A percentile compares a stretch with the other conserved stretches of the same genome.
These are phyloP conservation scores for Passer montanus DNA, from an alignment of 2,113 vertebrate genomes.

Conservation along the genomic window DNA sequence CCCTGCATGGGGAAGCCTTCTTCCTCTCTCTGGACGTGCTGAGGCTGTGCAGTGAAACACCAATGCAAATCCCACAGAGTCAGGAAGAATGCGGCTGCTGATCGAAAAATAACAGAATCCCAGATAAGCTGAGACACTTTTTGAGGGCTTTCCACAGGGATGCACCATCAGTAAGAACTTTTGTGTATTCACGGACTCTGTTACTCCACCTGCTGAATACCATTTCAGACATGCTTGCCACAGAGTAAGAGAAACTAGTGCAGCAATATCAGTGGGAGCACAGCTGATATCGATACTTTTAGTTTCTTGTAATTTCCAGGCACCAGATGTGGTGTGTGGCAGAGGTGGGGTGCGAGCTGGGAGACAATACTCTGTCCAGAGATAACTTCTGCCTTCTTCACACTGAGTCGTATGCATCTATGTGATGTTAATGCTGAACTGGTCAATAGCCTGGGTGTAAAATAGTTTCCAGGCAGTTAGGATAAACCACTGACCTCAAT, in stretches of 20 bases:
- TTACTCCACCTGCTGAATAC: neutral
- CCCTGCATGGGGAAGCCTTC: neutral
- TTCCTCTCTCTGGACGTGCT: too few species aligned
- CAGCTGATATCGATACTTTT: neutral
- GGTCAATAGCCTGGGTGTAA: neutral
- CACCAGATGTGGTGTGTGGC: neutral
- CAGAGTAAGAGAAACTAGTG: neutral
- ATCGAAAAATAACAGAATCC: neutral
- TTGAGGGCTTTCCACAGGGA: neutral
- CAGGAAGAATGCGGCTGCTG: neutral
- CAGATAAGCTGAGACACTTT: neutral
- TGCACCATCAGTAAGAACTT: neutral
- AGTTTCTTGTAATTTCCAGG: neutral
- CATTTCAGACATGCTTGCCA: neutral
- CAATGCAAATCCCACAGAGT: neutral
- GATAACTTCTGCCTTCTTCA: neutral
- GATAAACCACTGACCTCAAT: neutral
- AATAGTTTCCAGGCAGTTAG: neutral
- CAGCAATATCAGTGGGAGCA: neutral
- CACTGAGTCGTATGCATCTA: neutral
- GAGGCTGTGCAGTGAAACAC: neutral
- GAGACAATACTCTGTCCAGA: neutral
- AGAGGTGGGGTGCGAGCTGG: neutral
- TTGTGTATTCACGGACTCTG: neutral
- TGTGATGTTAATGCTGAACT: neutral